Percentiles rank a stretch among this genome's conserved stretches.
phyloP scores from a whole-genome alignment of 2,888 invertebrate species.

The Andrena bucephala region DNA sequence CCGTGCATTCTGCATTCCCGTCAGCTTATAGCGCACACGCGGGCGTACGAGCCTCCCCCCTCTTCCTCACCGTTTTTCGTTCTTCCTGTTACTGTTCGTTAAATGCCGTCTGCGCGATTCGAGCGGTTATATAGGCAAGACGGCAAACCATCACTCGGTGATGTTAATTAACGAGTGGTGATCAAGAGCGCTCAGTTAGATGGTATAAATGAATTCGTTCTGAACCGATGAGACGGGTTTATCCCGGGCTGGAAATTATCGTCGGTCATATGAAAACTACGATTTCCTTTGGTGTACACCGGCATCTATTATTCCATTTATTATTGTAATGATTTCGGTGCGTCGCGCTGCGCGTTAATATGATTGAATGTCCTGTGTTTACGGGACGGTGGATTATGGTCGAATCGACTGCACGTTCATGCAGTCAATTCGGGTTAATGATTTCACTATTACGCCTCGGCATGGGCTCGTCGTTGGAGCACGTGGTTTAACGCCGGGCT shows the following conservation, averaged over 20 bases:
- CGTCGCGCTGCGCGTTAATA: slow-evolving; percentile 47
- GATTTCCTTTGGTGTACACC: slow-evolving; percentile 28
- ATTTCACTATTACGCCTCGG: slow-evolving; percentile 54
- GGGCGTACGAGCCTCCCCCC: neutral
- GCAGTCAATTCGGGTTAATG: slow-evolving; percentile 62
- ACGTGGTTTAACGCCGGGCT: slow-evolving; percentile 30
- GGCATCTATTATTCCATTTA: slow-evolving; percentile 52
- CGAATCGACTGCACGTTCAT: slow-evolving; percentile 50
- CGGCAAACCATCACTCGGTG: slow-evolving; percentile 35
- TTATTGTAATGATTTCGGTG: slow-evolving; percentile 52
- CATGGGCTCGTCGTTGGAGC: slow-evolving; percentile 31
- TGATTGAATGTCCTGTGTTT: slow-evolving; percentile 54
- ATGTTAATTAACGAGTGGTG: slow-evolving; percentile 45
- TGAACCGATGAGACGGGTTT: neutral
- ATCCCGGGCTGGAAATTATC: neutral
- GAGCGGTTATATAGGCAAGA: slow-evolving; percentile 11
- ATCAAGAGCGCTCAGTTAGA: no score
- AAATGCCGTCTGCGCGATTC: slow-evolving; percentile 1
- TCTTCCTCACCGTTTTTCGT: neutral
- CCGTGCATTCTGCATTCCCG: slow-evolving; percentile 8
- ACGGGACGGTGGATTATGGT: slow-evolving; percentile 55
- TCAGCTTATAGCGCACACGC: neutral
- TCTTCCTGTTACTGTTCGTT: neutral
- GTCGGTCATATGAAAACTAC: slow-evolving; percentile 2
- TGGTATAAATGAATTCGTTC: neutral